phyloP scores from a whole-genome alignment of 2,888 invertebrate species.

The Craniophora ligustri region DNA sequence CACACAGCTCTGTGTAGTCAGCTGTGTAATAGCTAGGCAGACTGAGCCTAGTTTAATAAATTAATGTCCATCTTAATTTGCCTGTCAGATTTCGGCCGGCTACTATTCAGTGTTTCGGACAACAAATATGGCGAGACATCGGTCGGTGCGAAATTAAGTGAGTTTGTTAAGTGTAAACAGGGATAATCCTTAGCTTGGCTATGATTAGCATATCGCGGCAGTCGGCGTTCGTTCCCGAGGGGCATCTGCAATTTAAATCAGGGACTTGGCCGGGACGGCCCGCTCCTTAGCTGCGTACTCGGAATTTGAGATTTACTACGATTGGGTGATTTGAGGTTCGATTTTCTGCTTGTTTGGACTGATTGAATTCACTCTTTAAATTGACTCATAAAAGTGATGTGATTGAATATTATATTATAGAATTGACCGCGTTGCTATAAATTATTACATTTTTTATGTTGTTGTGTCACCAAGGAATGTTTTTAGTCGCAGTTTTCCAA shows the following conservation, averaged over 20 bases:
- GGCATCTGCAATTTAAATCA: conserved; percentile 88
- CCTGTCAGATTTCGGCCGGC: conserved; percentile 51
- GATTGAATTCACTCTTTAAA: conserved; percentile 83
- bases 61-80: conserved; percentile 44
- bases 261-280: conserved; percentile 84
- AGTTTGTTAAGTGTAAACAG: conserved; percentile 89
- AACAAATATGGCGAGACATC: conserved; percentile 80
- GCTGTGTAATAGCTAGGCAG: too few species aligned
- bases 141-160: conserved; percentile 86
- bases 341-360: conserved; percentile 86
- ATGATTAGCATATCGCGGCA: conserved; percentile 88
- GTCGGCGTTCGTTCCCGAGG: conserved; percentile 84
- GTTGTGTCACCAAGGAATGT: conserved; percentile 6
- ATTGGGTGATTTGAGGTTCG: conserved; percentile 87
- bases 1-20: too few species aligned
- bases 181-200: conserved; percentile 88
- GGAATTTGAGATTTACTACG: conserved; percentile 86
- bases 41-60: conserved; percentile 36
- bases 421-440: conserved; percentile 25
- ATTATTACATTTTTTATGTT: conserved; percentile 20
- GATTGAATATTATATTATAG: conserved; percentile 47
- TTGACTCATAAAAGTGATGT: conserved; percentile 71
- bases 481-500: conserved; percentile 9
- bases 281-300: conserved; percentile 84
- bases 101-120: conserved; percentile 51